These are phyloP conservation scores for Paedocypris sp. DNA, from an alignment of 2,113 vertebrate genomes.

Conservation along the genomic window DNA sequence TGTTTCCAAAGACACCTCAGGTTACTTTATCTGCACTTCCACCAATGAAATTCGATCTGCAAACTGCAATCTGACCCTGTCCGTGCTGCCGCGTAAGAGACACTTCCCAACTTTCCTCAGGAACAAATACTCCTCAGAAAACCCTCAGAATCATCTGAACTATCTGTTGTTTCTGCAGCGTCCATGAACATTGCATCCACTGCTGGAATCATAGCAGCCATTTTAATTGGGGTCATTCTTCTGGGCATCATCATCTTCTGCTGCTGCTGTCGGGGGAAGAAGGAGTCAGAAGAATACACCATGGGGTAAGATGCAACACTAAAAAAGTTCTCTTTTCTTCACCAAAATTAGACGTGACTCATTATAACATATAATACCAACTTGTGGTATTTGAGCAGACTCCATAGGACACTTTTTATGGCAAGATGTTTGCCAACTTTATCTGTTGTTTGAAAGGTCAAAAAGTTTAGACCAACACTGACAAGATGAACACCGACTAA, in stretches of 20 bases:
- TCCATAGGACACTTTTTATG: no score
- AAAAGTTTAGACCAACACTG: no score
- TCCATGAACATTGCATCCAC: slow-evolving; percentile 46
- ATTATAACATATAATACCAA: no score
- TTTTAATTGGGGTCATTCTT: slow-evolving; percentile 1
- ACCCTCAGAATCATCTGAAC: neutral
- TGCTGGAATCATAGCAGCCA: slow-evolving; percentile 43
- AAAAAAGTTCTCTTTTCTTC: no score
- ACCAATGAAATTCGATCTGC: slow-evolving; percentile 52
- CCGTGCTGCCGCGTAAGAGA: slow-evolving; percentile 64
- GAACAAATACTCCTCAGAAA: neutral
- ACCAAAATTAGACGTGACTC: no score
- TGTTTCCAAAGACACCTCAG: slow-evolving; percentile 64
- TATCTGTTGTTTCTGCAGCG: slow-evolving; percentile 27
- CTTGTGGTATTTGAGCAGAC: no score
- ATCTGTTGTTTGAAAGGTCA: no score
- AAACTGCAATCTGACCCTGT: slow-evolving; percentile 72
- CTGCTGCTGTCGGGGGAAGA: slow-evolving; percentile 48
- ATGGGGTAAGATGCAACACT: no score
- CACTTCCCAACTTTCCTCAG: neutral
- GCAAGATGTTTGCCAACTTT: no score
- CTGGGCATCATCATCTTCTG: slow-evolving; percentile 35
- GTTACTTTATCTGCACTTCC: slow-evolving; percentile 74
- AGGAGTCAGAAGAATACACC: slow-evolving; percentile 31
- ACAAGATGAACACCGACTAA: no score